Base-by-base conservation (phyloP, 2,113 vertebrate genomes). In the Heloderma charlesbogerti region DNA sequence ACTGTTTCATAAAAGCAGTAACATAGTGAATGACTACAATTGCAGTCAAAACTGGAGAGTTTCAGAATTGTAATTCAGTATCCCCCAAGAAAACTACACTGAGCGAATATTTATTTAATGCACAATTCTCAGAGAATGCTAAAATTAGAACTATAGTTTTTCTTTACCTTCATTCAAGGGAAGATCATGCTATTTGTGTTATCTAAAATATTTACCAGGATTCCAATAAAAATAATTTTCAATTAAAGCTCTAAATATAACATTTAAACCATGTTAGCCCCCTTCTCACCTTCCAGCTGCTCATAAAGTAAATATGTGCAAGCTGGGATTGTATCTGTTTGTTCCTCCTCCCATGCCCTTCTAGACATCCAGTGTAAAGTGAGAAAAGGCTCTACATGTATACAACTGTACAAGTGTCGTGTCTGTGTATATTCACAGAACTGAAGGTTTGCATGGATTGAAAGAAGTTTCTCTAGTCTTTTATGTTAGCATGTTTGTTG, bases 21-120 rank as follows among this genome's bases (percentile, higher is more conserved):
- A 91, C 93, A 81, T 97, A 22, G 27, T 95, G 93, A 95, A 93
- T 78, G 9, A 87, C 94, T 93, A 91, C 94, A 88, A 94, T 96
- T 90, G 93, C 96, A 89, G 91, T 84, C 94, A 83, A 60, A 51
- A 92, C 93, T 95, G 89, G 51, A 93, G 95, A 94, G 91, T 94
- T 84, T 94, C 92, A 78, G 4, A 45, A 18, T 78, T 45, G 40
- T 45, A 45, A 78, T 78, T 78, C 40, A 78, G 8, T 45, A 12
- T 72, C 22, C 20, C 43, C 12, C 25, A 6, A 22, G 12, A 13
- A 25, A 25, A 45, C 22, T 78, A 78, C 1, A 72, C 43, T 45
- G 20, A 43, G 20, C 37, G 43, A 78, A 45, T 29, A n/a, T 34
- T 34, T 78, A 9, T 75, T 13, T 43, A 75, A 75, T 40, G 16